Evolutionary conservation across 2,113 vertebrate genomes (phyloP), one percentile per base, ranked within the genome.

Genomic region (Apodemus sylvaticus): DNA sequence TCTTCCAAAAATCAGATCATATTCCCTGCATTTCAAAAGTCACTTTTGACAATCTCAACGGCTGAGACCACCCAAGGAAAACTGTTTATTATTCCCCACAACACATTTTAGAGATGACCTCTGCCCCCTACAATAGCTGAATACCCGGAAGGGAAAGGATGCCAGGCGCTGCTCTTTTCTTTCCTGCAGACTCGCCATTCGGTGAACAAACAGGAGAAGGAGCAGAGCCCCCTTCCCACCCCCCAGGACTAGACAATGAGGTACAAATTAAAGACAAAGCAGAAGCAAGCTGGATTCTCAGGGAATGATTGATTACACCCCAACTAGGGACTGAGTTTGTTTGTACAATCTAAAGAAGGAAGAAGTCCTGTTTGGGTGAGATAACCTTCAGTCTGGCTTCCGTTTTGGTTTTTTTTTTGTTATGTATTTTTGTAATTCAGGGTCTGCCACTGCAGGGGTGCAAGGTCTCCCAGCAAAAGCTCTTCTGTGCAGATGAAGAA

Each of bases 311-410:
- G 96, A 97, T 64, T 86, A 95, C 95, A 87, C 94, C 20, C 11
- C 79, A 89, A 97, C 95, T 51, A 45, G 86, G 82, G 82, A 86
- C 45, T 45, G 86, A 73, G 14, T 93, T 94, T 98, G 97, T 97
- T 96, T 97, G 83, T 20, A 73, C 77, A 95, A 19, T 79, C 90
- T 73, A 74, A 96, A 97, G 96, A 82, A 96, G 96, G 96, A 97
- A 97, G 90, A 66, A 93, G 94, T n/a, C 89, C 94, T 97, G 97
- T 94, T 98, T 95, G n/a, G 92, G 94, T 89, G 95, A 97, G 97
- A 98, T 98, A 98, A 97, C 97, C 97, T 93, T 86, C 85, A 89
- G 97, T 94, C 93, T 93, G 90, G 89, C 97, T 96, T 96, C 95
- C 93, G 97, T 95, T 96, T 97, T 97, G 95, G 3, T 48, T 48